Evolutionary conservation across 2,888 invertebrate species (phyloP), one percentile per base, ranked within the genome.

Genomic region (Oxyteleia sp.): DNA sequence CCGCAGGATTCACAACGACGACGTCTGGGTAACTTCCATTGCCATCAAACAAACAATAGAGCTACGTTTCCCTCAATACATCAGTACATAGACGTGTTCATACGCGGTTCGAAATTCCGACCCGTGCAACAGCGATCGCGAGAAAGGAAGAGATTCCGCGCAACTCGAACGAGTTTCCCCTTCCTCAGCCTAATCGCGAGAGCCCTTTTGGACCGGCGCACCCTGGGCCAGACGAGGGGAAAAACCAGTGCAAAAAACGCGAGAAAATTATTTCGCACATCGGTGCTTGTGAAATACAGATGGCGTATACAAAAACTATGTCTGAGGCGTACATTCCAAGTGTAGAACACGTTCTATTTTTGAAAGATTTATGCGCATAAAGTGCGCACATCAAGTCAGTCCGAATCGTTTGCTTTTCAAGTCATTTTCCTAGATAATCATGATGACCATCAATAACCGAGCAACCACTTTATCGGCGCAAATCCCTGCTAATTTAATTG

Each of bases 281-380:
- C 45, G 11, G 8, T 45, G 45, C 18, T 45, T 45, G 16, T 10
- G 45, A 45, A 45, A 45, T 45, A 45, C 18, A 18, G 7, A 16
- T 15, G 18, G 16, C 41, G 16, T 18, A 10, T 38, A 68, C 43
- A 55, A 68, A 49, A 71, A 59, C 38, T n/a, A 15, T 26, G 71
- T 38, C 4, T 13, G 53, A 55, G 29, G n/a, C 20, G 23, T 64
- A 23, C 51, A 32, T 29, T 20, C 32, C 10, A 5, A 29, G 32
- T 69, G 45, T 45, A 51, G 26, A 66, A 47, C 61, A 20, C 38
- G 53, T 55, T 81, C 74, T 74, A 74, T 68, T 81, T 81, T 81
- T 68, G 68, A 61, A 68, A 68, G 53, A 81, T 81, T 81, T 68
- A 74, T 74, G 61, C 53, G 63, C 61, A 68, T 53, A 61, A 74